Conservation (phyloP, 2,797 vertebrate genomes). For the Natrix natrix region DNA sequence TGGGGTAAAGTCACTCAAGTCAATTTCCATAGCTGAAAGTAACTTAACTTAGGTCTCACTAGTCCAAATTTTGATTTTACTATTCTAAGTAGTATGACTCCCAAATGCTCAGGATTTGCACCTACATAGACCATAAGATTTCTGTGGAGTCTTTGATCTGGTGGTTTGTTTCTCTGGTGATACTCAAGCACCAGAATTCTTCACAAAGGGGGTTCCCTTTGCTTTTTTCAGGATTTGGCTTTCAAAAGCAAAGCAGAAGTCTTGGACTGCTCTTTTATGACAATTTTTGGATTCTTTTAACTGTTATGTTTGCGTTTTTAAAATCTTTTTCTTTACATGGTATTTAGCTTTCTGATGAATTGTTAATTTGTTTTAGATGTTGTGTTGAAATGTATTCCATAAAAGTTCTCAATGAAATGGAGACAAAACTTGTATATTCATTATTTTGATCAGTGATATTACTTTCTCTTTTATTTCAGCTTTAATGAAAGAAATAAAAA, state of each 20-base stretch:
- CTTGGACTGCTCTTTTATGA: neutral
- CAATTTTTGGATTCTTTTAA: neutral
- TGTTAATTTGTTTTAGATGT: neutral
- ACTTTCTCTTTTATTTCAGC: constrained; percentile 43
- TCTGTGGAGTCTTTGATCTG: neutral
- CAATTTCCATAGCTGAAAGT: neutral
- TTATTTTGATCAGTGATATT: neutral
- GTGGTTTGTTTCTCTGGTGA: neutral
- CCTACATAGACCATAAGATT: neutral
- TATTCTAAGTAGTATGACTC: neutral
- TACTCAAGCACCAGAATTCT: neutral
- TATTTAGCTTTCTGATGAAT: neutral
- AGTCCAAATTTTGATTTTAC: neutral
- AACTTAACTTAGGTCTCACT: neutral
- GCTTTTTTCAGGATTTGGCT: neutral
- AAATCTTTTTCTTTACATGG: neutral
- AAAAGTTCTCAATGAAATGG: neutral
- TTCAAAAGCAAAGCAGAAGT: neutral
- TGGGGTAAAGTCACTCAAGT: neutral
- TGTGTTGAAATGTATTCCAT: neutral
- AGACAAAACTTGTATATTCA: neutral
- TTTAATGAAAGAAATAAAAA: constrained; percentile 65
- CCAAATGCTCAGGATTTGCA: neutral
- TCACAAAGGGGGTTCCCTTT: neutral
- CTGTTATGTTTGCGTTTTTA: neutral